These are phyloP conservation scores for Brienomyrus brachyistius DNA, from an alignment of 2,113 vertebrate genomes.

Conservation along the genomic window DNA sequence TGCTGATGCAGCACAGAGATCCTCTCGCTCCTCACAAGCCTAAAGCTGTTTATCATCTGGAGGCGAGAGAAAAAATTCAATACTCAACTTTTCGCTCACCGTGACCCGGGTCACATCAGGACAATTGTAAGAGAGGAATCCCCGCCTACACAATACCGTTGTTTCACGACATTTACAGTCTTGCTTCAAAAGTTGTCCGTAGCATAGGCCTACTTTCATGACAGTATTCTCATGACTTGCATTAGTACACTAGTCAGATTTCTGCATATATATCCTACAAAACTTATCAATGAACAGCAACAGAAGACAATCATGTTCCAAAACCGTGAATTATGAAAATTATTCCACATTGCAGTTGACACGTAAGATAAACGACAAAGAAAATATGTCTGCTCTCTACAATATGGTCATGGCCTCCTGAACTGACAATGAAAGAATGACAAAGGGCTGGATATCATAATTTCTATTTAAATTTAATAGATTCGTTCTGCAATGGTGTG, in stretches of 20 bases:
- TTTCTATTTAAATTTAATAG: neutral
- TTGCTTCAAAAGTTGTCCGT: neutral
- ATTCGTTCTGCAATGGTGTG: neutral
- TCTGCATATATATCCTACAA: neutral
- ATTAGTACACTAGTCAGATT: neutral
- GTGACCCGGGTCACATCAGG: neutral
- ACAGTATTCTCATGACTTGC: neutral
- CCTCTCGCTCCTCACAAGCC: neutral
- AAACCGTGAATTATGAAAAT: neutral
- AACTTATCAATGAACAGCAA: neutral
- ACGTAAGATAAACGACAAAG: neutral
- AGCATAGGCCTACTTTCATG: neutral
- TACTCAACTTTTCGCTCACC: neutral
- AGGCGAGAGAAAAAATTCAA: neutral
- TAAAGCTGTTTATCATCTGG: slow-evolving; percentile 10
- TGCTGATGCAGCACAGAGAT: neutral
- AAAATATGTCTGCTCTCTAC: neutral
- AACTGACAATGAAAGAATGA: neutral
- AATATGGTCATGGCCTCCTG: neutral
- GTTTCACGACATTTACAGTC: neutral
- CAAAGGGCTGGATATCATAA: neutral
- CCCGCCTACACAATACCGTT: too few species aligned
- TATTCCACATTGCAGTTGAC: neutral
- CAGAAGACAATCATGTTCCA: neutral
- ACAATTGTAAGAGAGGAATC: too few species aligned